Base-by-base conservation (phyloP, 1,140 invertebrate genomes). In the Anadara kagoshimensis region DNA sequence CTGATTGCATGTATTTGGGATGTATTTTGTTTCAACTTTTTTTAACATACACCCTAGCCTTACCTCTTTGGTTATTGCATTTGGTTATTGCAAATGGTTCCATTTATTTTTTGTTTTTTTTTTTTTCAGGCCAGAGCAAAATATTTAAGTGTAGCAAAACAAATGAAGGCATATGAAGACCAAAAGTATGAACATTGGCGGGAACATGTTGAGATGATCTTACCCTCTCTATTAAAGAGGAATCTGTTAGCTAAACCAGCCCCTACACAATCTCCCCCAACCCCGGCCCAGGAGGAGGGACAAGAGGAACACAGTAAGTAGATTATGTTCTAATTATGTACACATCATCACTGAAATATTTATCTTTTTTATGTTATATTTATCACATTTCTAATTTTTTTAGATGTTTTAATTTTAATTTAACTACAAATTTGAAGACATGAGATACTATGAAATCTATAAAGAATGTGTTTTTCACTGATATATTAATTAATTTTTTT, bases 121-220 rank as follows among this genome's bases (percentile, higher is more conserved):
- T 65, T 62, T 49, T 68, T 92, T 7, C 89, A 94, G 84, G 93
- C 94, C 0, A 94, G 95, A 80, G 89, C 92, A 22, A 92, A 94
- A 74, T 97, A 97, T 83, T 91, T 94, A 47, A 90, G 89, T 20
- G 88, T 96, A 7, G 93, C 93, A 1, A 94, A 93, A 76, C 89
- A 93, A 36, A 92, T 97, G 91, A 94, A 93, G 83, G 87, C 91
- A 1, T 97, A 93, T 84, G 95, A 97, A 89, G 92, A 94, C 53
- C 80, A 82, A 0, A 85, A 82, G 56, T 89, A 88, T 70, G 84
- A 85, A 22, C 69, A 79, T 65, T 90, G 90, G 90, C 78, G 78
- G 26, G 81, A 86, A 29, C 64, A 81, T 66, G 87, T 88, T 10
- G 89, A 89, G 58, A 76, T 82, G 14, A 67, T 80, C 20, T 70